Evolutionary conservation across 1,140 invertebrate species (phyloP).

Genomic region (Atopsyche davidsoni): DNA sequence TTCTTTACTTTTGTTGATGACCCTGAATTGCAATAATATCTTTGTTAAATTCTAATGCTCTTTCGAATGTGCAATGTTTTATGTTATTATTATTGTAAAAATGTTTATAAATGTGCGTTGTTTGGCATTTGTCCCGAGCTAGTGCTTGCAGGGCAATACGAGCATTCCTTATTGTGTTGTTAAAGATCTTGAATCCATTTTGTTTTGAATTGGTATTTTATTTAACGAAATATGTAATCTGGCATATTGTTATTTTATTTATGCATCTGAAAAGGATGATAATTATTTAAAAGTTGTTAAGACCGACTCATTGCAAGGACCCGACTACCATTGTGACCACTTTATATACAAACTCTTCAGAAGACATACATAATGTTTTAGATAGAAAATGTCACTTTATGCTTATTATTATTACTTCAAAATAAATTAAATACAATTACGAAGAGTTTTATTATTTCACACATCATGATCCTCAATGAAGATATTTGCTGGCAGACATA

Average conservation of each 20-base stretch:
- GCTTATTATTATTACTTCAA: constrained; percentile 31
- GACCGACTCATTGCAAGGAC: background rate
- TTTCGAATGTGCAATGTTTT: constrained; percentile 10
- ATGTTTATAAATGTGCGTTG: constrained; percentile 11
- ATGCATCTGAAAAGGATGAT: constrained; percentile 6
- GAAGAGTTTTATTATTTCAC: constrained; percentile 11
- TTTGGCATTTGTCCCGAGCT: background rate
- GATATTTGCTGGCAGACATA: too few relatives aligned
- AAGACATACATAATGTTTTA: constrained; percentile 27
- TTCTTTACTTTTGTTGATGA: too few relatives aligned
- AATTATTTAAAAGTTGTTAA: background rate
- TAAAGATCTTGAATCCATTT: constrained; percentile 16
- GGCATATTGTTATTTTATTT: constrained; percentile 12
- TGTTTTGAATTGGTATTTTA: constrained; percentile 8
- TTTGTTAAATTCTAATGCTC: background rate
- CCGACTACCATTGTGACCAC: constrained; percentile 21
- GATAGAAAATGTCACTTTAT: constrained; percentile 31
- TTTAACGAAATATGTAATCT: background rate
- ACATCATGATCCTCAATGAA: background rate
- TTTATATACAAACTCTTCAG: constrained; percentile 16
- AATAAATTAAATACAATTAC: constrained; percentile 29
- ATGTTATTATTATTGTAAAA: constrained; percentile 16
- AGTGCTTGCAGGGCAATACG: background rate
- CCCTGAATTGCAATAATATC: too few relatives aligned
- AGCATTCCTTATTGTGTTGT: constrained; percentile 17